Base-by-base conservation (phyloP, 35 echinoderm and acorn worm species). In the Apostichopus parvimensis region DNA sequence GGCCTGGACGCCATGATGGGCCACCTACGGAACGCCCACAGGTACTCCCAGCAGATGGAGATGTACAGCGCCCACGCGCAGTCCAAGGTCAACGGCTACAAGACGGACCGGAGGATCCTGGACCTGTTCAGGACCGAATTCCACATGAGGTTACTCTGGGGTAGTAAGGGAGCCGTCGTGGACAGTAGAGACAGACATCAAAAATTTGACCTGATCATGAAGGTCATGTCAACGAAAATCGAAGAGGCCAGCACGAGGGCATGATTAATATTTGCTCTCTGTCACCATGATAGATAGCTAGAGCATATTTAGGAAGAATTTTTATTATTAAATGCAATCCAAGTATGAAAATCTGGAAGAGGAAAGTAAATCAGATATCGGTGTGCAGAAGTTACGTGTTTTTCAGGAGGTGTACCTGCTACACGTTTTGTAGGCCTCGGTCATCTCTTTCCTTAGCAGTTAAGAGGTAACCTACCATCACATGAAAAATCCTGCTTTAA, bases 131-230 rank as follows among this genome's bases (percentile, higher is more conserved):
- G 86, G 25, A 94, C 97, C 0, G 97, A 99, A 62, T 93, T 99
- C 45, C 95, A 99, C 60, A 77, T 99, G 91, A 83, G 95, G 57
- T 55, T 96, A 23, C 88, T 99, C 53, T 99, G 97, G 97, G 97
- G 97, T 45, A 92, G 91, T 53, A 96, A 95, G 82, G 97, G 95
- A 64, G 91, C 95, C 14, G 85, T 88, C 2, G 95, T 92, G 6
- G 88, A 90, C 18, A 85, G 84, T 8, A 85, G 57, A n/a, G 95
- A 97, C 9, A 84, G 95, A 10, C 94, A 97, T 72, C 20, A 87
- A 53, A 94, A 94, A 55, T 92, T 97, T 82, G 90, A 92, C 9
- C 77, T 92, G 56, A 88, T 97, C 6, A 87, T 97, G 18, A 90
- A 79, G 20, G 93, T 97, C 65, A 97, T 97, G 95, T 91, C 95